Evolutionary conservation across 2,113 vertebrate species (phyloP).

Genomic region (Clarias macrocephalus): DNA sequence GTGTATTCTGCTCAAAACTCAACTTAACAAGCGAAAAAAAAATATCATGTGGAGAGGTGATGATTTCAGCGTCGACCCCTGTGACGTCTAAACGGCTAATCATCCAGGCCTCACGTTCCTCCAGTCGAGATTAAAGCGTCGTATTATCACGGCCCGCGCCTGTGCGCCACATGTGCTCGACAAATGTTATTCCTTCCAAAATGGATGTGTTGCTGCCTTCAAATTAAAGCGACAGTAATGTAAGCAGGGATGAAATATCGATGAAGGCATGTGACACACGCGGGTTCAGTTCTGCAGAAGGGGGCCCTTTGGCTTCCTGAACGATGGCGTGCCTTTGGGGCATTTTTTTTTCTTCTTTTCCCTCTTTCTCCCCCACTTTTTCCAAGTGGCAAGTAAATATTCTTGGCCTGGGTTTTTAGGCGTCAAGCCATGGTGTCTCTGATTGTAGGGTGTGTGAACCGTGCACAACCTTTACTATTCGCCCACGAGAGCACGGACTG

Average conservation of each 20-base stretch:
- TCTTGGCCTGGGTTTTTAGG: conserved; percentile 27
- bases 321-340: conserved; percentile 29
- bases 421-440: not conserved
- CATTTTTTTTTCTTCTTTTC: not conserved
- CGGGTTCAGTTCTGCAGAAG: conserved; percentile 23
- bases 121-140: not conserved
- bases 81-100: not conserved
- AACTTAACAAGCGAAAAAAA: not conserved
- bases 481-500: not conserved
- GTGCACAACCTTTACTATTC: not conserved
- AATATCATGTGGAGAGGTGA: not conserved
- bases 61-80: not conserved
- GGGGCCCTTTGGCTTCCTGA: conserved; percentile 18
- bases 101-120: not conserved
- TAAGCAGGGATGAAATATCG: conserved; percentile 53
- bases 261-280: conserved; percentile 38
- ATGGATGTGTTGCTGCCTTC: conserved; percentile 39
- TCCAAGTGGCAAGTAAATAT: conserved; percentile 40
- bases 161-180: conserved; percentile 37
- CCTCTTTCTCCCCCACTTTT: not conserved
- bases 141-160: not conserved
- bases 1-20: not conserved
- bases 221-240: conserved; percentile 54
- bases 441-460: conserved; percentile 21
- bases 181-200: conserved; percentile 43